Evolutionary conservation across 1,140 invertebrate genomes (phyloP).

Genomic region (Linepithema humile): DNA sequence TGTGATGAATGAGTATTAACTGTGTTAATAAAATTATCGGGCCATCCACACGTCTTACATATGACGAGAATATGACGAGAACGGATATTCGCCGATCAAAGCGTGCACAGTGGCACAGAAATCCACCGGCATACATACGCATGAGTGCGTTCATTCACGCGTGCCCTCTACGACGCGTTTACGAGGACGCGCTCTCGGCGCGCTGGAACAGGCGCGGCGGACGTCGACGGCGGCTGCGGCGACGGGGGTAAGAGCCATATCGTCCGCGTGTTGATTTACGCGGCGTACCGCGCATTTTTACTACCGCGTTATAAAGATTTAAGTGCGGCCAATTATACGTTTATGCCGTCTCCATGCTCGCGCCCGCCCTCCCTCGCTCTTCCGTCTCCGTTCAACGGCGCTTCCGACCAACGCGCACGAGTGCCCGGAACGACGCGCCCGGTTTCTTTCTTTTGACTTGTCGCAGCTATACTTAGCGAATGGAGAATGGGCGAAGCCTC

Average conservation of each 20-base stretch:
- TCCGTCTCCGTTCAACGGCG: slow-evolving; percentile 13
- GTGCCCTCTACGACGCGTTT: slow-evolving; percentile 64
- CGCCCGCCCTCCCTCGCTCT: slow-evolving; percentile 9
- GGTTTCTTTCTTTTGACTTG: slow-evolving; percentile 61
- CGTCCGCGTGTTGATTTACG: slow-evolving; percentile 82
- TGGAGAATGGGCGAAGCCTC: slow-evolving; percentile 75
- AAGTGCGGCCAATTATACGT: slow-evolving; percentile 83
- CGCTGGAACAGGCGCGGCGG: background rate
- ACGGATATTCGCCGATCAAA: background rate
- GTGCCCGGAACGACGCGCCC: background rate
- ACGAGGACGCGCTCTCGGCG: slow-evolving; percentile 56
- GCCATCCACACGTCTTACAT: background rate
- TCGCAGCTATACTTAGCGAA: slow-evolving; percentile 67
- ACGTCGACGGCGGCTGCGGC: background rate
- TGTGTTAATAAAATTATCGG: no score
- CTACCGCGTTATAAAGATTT: slow-evolving; percentile 82
- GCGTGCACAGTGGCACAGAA: slow-evolving; percentile 20
- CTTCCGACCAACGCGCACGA: slow-evolving; percentile 43
- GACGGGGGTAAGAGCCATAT: slow-evolving; percentile 70
- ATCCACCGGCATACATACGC: slow-evolving; percentile 20
- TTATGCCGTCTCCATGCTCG: slow-evolving; percentile 71
- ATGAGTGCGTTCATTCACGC: slow-evolving; percentile 36
- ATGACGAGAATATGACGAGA: background rate
- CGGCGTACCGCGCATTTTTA: slow-evolving; percentile 80
- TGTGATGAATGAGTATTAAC: background rate